These are phyloP conservation scores for Allacma fusca DNA, from an alignment of 2,888 invertebrate genomes.

Conservation along the genomic window DNA sequence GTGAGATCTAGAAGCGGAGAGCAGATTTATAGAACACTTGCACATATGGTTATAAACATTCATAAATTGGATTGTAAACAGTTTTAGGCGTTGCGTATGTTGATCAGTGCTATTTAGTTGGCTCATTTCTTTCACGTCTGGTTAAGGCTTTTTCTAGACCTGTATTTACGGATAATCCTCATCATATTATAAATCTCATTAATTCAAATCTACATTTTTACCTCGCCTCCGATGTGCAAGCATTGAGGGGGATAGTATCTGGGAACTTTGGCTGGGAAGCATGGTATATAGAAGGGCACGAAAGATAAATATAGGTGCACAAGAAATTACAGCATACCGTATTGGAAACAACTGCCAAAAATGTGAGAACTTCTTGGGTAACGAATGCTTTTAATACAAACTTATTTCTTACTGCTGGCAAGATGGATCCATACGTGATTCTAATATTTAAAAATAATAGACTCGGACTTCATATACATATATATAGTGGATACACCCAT, in stretches of 20 bases:
- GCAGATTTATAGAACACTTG: conserved; percentile 37
- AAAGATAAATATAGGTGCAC: no score
- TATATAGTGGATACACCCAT: no score
- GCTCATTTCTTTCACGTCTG: background rate
- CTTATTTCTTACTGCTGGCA: background rate
- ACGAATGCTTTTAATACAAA: no score
- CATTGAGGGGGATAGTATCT: no score
- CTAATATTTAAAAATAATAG: background rate
- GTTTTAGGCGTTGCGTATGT: conserved; percentile 22
- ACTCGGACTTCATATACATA: no score
- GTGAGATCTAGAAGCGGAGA: conserved; percentile 14
- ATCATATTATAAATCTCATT: conserved; percentile 1
- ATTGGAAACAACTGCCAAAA: no score
- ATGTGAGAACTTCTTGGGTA: no score
- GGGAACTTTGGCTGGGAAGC: no score
- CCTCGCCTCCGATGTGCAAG: background rate
- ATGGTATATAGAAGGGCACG: no score
- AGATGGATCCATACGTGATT: conserved; percentile 32
- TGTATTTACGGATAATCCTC: background rate
- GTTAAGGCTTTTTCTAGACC: background rate
- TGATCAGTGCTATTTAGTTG: conserved; percentile 9
- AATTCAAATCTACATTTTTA: background rate
- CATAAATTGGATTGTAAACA: conserved; percentile 39
- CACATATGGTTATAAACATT: conserved; percentile 38
- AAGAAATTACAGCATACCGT: no score